Evolutionary conservation across 2,797 vertebrate genomes (phyloP).

Genomic region (Hirundo rustica): DNA sequence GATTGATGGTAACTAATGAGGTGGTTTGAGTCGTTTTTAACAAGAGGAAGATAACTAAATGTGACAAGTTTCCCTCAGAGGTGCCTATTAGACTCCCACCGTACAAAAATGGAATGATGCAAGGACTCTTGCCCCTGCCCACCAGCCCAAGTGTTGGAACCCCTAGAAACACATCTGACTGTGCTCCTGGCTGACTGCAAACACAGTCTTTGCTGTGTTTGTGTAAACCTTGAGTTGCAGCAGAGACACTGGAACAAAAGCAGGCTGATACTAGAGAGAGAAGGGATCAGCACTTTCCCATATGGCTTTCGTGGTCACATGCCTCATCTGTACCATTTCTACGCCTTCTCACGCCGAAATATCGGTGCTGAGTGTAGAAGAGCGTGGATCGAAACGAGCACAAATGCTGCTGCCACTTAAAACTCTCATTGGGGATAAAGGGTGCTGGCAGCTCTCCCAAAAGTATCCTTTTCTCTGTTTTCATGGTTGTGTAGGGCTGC

Average conservation of each 20-base stretch:
- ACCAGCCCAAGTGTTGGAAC: not conserved
- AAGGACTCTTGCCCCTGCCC: not conserved
- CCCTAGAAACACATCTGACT: not conserved
- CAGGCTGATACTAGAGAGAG: not conserved
- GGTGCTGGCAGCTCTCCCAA: not conserved
- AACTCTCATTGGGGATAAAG: not conserved
- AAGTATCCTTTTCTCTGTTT: constrained; percentile 21
- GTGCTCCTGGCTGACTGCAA: not conserved
- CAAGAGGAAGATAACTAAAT: not conserved
- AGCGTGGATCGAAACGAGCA: not conserved
- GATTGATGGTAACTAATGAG: not conserved
- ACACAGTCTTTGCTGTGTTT: not conserved
- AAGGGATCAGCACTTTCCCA: not conserved
- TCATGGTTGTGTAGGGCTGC: not conserved
- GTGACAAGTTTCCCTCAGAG: not conserved
- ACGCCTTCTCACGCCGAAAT: not conserved
- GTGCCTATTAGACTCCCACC: not conserved
- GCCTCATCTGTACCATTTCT: not conserved
- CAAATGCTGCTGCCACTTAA: not conserved
- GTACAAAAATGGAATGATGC: not conserved
- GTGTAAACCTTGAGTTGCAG: not conserved
- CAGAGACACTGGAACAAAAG: not conserved
- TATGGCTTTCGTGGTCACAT: not conserved
- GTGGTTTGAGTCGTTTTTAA: not conserved
- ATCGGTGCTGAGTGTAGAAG: not conserved